These are phyloP conservation scores for Ptilorrhoa leucosticta DNA, from an alignment of 2,113 vertebrate genomes.

Conservation along the genomic window DNA sequence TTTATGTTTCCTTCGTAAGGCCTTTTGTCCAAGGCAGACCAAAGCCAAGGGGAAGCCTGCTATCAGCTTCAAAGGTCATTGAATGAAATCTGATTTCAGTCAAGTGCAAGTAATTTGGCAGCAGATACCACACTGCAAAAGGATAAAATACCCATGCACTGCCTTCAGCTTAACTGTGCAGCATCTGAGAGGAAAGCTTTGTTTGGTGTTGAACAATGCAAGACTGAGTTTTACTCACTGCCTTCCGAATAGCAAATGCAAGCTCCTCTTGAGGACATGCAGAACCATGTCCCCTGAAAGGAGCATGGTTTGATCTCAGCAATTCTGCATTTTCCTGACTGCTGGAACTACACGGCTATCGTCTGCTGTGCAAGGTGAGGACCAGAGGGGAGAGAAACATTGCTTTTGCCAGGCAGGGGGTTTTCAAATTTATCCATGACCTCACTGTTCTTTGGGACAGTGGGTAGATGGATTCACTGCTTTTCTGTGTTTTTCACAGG, in stretches of 20 bases:
- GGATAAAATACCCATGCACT: not conserved
- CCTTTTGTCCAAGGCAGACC: not conserved
- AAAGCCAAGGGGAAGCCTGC: not conserved
- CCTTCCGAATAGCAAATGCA: not conserved
- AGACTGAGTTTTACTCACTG: not conserved
- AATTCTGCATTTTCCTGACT: not conserved
- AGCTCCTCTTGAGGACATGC: not conserved
- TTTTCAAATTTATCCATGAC: not conserved
- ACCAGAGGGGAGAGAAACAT: not conserved
- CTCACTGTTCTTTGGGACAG: not conserved
- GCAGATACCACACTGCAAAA: not conserved
- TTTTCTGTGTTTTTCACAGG: not conserved
- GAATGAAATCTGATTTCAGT: not conserved
- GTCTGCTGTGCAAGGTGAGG: rapidly evolving
- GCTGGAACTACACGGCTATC: not conserved
- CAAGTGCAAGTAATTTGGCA: not conserved
- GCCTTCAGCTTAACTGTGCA: not conserved
- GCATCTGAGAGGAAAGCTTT: not conserved
- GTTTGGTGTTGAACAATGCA: not conserved
- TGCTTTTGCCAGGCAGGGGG: not conserved
- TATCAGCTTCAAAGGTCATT: not conserved
- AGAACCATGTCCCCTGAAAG: not conserved
- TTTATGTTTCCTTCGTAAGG: not conserved
- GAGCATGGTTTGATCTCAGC: not conserved
- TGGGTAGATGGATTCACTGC: not conserved